Evolutionary conservation across 30 jellyfish, hydroid and myxozoan species (phyloP).

Genomic region (Sanderia malayensis): DNA sequence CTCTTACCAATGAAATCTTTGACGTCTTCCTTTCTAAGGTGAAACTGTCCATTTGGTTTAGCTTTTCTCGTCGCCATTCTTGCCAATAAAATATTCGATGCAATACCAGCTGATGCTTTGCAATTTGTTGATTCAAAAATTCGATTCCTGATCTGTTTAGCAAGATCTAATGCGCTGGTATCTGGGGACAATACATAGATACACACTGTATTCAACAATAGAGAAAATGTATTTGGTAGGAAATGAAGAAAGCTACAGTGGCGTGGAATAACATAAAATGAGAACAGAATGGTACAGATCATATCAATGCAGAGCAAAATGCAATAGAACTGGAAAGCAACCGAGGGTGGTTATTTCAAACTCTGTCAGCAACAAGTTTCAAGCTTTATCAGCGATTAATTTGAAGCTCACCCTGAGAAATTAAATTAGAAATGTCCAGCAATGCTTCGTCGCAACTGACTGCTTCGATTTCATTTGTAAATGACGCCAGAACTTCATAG

Average conservation of each 20-base stretch:
- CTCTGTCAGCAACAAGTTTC: no score
- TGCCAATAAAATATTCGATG: slow-evolving; percentile 68
- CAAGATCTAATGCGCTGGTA: slow-evolving; percentile 47
- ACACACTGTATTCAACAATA: no score
- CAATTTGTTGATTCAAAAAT: slow-evolving; percentile 70
- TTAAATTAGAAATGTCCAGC: slow-evolving; percentile 71
- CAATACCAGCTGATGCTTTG: slow-evolving; percentile 90
- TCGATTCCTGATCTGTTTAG: slow-evolving; percentile 48
- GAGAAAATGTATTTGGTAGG: no score
- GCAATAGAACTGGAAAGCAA: not conserved
- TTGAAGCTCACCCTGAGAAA: slow-evolving; percentile 44
- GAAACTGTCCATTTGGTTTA: slow-evolving; percentile 92
- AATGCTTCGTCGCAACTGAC: slow-evolving; percentile 99
- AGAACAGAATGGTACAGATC: no score
- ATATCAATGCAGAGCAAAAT: no score
- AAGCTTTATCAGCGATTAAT: no score
- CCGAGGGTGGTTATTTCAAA: no score
- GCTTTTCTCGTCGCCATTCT: slow-evolving; percentile 89
- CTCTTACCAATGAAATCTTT: slow-evolving; percentile 74
- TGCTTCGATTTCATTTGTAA: slow-evolving; percentile 85
- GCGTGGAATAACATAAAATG: no score
- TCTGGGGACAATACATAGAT: no score
- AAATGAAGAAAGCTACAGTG: no score
- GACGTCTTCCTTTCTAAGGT: slow-evolving; percentile 45
- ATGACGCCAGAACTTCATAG: slow-evolving; percentile 71